These are phyloP conservation scores for Cherax destructor DNA, from an alignment of 1,140 invertebrate species.

Conservation along the genomic window DNA sequence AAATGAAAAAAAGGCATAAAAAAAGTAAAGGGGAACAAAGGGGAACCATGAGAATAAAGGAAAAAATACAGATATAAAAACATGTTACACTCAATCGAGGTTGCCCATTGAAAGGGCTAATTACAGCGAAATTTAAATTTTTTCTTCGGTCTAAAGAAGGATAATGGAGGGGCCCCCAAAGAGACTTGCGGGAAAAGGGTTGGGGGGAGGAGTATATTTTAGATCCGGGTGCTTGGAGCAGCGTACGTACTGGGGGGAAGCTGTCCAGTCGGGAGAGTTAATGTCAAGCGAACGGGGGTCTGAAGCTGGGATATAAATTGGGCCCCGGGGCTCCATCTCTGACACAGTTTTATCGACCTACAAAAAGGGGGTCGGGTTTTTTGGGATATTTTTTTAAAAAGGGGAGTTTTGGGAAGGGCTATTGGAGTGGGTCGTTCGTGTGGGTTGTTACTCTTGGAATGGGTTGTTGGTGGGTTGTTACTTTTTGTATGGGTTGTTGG, in stretches of 20 bases:
- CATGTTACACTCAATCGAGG: no score
- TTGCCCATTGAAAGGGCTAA: no score
- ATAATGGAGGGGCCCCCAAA: no score
- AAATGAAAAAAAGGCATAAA: no score
- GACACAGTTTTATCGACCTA: neutral
- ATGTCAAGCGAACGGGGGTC: neutral
- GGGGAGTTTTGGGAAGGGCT: neutral
- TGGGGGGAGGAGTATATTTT: no score
- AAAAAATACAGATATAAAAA: no score
- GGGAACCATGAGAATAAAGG: no score
- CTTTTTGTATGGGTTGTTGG: neutral
- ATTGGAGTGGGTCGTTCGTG: neutral
- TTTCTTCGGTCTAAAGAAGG: no score
- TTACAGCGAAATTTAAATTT: no score
- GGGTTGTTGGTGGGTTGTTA: neutral
- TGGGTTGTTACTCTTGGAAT: neutral
- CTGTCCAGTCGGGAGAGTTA: neutral
- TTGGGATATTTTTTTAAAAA: neutral
- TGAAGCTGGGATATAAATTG: neutral
- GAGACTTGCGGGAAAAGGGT: no score
- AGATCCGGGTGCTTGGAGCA: no score
- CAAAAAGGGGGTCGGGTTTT: neutral
- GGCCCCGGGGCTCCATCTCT: neutral
- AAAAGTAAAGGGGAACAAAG: no score
- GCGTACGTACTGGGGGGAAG: neutral